Conservation (phyloP, 2,113 vertebrate genomes). For the Anoplopoma fimbria region DNA sequence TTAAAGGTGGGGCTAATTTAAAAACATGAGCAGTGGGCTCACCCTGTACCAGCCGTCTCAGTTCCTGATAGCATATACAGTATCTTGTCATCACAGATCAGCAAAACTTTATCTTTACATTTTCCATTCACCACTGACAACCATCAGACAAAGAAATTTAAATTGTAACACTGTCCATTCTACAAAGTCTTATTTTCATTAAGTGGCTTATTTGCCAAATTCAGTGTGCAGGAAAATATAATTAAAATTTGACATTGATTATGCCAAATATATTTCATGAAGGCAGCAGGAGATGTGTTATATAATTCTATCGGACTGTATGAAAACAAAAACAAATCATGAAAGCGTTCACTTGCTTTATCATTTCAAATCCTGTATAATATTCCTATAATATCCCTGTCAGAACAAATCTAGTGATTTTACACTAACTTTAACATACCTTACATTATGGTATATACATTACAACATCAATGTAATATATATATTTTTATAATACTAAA, state of each 20-base stretch:
- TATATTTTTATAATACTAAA: no score
- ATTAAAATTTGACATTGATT: background rate
- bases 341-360: background rate
- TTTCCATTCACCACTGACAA: background rate
- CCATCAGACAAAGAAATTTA: background rate
- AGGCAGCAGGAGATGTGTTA: background rate
- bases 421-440: no score
- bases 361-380: background rate
- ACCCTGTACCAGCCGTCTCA: background rate
- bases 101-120: background rate
- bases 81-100: background rate
- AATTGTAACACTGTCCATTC: background rate
- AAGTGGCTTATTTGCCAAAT: background rate
- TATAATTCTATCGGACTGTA: background rate
- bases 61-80: background rate
- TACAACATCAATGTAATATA: no score
- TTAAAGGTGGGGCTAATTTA: background rate
- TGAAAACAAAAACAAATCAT: background rate
- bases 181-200: background rate
- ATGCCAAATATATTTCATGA: background rate
- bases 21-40: conserved; percentile 5
- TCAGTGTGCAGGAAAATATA: background rate
- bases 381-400: background rate
- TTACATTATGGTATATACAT: no score
- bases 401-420: no score